Evolutionary conservation across 2,113 vertebrate species (phyloP), one percentile per base, ranked within the genome.

Genomic region (Panurus biarmicus): DNA sequence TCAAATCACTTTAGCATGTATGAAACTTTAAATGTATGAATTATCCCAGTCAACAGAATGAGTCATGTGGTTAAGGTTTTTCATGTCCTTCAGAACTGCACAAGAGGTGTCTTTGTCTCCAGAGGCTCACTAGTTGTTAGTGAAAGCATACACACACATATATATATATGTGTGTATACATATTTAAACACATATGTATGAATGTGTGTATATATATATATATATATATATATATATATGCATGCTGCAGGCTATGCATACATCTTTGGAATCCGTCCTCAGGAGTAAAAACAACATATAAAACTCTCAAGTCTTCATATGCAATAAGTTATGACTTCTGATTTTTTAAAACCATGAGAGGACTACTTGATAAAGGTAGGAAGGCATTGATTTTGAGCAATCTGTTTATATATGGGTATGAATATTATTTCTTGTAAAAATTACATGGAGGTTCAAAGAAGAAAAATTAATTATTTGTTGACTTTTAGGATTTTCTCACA

Each of bases 11-110:
- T 85, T 7, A 78, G 51, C 69, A 85, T 18, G 44, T 77, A 60
- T 31, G n/a, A 72, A 92, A 90, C 65, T 93, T 95, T 77, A 96
- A 94, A 93, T 83, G 73, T 50, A 54, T 51, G 51, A 93, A 62
- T 60, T 90, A 86, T 28, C 58, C 69, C 85, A 89, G 61, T 74
- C 69, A 93, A 92, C 19, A 48, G 51, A 86, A 62, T 26, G 51
- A 80, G 51, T 86, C 72, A 80, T 74, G 60, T 86, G 83, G 61
- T 69, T 66, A 67, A 92, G 70, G 88, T 81, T 93, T 64, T 80
- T 83, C 75, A 51, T 36, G 33, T 28, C 44, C 61, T 86, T 51
- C 83, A 92, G 60, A 73, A 54, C 75, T 51, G 50, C 69, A 80
- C 44, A 80, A 83, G 74, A 85, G 50, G 53, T 86, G 80, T 38